Percentiles rank a stretch among this genome's conserved stretches.
Evolutionary conservation across 1,140 invertebrate genomes (phyloP).

Genomic region (Polyergus mexicanus): DNA sequence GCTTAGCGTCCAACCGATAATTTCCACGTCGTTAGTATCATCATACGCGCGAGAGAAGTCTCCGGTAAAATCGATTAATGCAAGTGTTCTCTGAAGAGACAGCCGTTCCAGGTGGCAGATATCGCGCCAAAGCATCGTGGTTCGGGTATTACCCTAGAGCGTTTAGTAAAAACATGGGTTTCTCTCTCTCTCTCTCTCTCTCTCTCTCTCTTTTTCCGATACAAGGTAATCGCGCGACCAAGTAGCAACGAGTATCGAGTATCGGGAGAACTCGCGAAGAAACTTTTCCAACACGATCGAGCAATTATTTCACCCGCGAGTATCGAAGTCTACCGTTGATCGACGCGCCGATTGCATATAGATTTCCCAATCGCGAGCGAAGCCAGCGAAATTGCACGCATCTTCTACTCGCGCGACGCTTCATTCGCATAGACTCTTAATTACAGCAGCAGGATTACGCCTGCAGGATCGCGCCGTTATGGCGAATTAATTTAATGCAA

Average conservation of each 20-base stretch:
- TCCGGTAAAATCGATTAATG: constrained; percentile 35
- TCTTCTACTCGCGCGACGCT: background rate
- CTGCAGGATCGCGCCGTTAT: background rate
- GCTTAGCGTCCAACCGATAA: constrained; percentile 3
- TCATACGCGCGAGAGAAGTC: background rate
- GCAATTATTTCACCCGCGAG: background rate
- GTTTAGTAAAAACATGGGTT: constrained; percentile 17
- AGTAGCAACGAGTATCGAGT: background rate
- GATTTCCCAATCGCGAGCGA: background rate
- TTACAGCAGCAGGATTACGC: constrained; percentile 10
- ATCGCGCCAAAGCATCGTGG: background rate
- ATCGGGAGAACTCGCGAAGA: background rate
- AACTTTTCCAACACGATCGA: background rate
- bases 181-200: no score
- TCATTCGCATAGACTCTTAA: background rate
- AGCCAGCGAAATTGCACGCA: background rate
- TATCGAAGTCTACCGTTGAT: background rate
- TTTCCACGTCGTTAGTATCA: constrained; percentile 52
- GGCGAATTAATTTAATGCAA: constrained; percentile 49
- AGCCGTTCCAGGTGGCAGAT: constrained; percentile 4
- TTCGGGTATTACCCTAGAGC: constrained; percentile 10
- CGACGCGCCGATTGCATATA: constrained; percentile 1
- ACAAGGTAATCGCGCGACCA: background rate
- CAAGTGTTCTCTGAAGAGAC: background rate
- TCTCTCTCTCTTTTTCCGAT: background rate